Evolutionary conservation across 2,888 invertebrate species (phyloP), one percentile per base, ranked within the genome.

Genomic region (Lasiommata megera): DNA sequence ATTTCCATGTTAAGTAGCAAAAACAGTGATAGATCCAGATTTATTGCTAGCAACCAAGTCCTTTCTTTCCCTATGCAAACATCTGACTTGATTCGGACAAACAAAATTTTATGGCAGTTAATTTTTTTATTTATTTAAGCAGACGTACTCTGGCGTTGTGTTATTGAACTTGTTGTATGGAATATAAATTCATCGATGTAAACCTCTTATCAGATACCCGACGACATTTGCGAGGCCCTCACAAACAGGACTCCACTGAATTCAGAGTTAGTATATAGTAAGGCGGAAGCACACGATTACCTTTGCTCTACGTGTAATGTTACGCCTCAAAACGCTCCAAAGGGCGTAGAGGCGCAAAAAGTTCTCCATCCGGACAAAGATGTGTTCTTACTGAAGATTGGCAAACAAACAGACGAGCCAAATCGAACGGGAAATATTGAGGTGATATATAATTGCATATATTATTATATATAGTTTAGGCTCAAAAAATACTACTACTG

Each of bases 371-470:
- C 94, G 0, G 93, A 95, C 51, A 94, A 94, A 68, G 95, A 95
- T 67, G 92, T 95, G 0, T 95, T 95, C 65, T 86, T 95, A 3
- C 80, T 95, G 46, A 93, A 94, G 69, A 94, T 96, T 56, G 96
- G 95, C 1, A 95, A 95, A 71, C 95, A 95, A 72, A 93, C 93
- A 0, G 88, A 88, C 46, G 90, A 90, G 66, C 90, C 88, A 0
- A 86, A 88, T 59, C 82, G 89, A 6, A 94, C 94, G 31, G 93
- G 94, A 0, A 92, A 92, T 41, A 93, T 93, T 60, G 95, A 95
- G 81, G 94, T 94, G 40, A 11, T 0, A 14, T 50, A 11, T 14
- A 2, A 18, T 18, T n/a, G 23, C 5, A 3, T 3, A 23, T 23
- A 23, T n/a, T n/a, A n/a, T n/a, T n/a, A n/a, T n/a, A n/a, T n/a